These are phyloP conservation scores for Gerris buenoi DNA, from an alignment of 1,140 invertebrate genomes.

Conservation along the genomic window DNA sequence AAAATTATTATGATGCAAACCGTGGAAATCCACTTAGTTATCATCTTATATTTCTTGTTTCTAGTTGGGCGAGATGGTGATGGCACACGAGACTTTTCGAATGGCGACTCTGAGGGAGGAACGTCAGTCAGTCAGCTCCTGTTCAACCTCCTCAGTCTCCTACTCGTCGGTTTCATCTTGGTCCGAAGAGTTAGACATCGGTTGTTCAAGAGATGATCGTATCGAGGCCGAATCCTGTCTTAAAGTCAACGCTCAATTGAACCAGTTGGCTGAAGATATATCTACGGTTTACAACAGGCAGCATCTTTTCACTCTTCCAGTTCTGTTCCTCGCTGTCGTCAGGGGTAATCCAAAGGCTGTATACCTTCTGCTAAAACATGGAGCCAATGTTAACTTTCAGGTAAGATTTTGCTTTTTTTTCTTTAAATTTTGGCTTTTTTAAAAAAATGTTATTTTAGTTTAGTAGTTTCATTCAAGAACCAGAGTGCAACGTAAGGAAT, in stretches of 20 bases:
- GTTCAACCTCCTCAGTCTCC: constrained; percentile 19
- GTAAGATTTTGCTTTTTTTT: constrained; percentile 25
- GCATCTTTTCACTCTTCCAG: constrained; percentile 36
- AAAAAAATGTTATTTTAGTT: no score
- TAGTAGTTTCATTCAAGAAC: no score
- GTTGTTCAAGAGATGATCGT: constrained; percentile 7
- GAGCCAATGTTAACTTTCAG: constrained; percentile 34
- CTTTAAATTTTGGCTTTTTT: no score
- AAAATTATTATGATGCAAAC: no score
- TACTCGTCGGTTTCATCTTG: constrained; percentile 16
- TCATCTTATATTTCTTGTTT: constrained; percentile 2
- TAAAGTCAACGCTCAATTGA: constrained; percentile 24
- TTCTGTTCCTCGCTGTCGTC: constrained; percentile 38
- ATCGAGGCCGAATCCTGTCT: constrained; percentile 20
- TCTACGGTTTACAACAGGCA: constrained; percentile 33
- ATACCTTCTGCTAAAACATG: constrained; percentile 38
- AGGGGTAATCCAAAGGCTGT: constrained; percentile 34
- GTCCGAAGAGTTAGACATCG: constrained; percentile 14
- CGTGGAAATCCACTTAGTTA: no score
- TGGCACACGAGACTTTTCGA: constrained; percentile 28
- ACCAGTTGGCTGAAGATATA: constrained; percentile 26
- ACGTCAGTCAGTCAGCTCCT: constrained; percentile 15
- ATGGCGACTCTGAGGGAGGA: constrained; percentile 20
- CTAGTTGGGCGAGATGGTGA: constrained; percentile 28
- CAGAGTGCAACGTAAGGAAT: no score